These are phyloP conservation scores for Agonopterix alstromeriana DNA, from an alignment of 2,888 invertebrate species.

Conservation along the genomic window DNA sequence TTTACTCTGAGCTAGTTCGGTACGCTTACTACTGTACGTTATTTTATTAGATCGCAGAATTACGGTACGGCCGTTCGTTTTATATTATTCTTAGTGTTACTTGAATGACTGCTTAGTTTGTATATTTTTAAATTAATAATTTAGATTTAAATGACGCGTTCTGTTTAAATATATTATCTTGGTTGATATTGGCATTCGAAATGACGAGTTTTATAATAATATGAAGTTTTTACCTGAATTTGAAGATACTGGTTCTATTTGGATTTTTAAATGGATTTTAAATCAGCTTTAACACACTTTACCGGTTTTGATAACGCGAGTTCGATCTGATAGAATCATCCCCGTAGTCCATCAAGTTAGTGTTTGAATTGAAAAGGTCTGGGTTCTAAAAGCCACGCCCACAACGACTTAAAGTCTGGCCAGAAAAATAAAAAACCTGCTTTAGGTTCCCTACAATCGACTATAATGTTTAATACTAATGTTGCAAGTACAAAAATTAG, in stretches of 20 bases:
- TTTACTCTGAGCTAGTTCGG: slow-evolving; percentile 59
- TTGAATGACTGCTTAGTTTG: slow-evolving; percentile 74
- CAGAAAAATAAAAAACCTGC: too few species aligned
- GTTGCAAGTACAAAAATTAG: too few species aligned
- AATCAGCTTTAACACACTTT: too few species aligned
- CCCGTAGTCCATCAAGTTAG: too few species aligned
- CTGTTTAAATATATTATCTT: slow-evolving; percentile 22
- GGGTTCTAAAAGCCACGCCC: too few species aligned
- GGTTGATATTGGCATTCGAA: slow-evolving; percentile 32
- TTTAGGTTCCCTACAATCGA: too few species aligned
- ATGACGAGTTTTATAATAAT: slow-evolving; percentile 13
- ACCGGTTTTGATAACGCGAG: too few species aligned
- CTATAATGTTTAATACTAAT: too few species aligned
- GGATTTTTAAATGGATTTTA: slow-evolving; percentile 3
- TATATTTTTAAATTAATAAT: slow-evolving; percentile 52
- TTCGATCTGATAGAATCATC: too few species aligned
- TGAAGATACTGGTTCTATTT: slow-evolving; percentile 14
- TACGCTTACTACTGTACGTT: slow-evolving; percentile 71
- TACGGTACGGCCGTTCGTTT: slow-evolving; percentile 33
- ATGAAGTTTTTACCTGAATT: slow-evolving; percentile 26
- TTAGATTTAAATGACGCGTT: slow-evolving; percentile 34
- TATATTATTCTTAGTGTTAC: slow-evolving; percentile 56
- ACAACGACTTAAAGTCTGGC: too few species aligned
- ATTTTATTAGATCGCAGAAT: slow-evolving; percentile 41
- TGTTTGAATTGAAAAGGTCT: too few species aligned